Evolutionary conservation across 2,888 invertebrate species (phyloP).

Genomic region (Crioceris asparagi): DNA sequence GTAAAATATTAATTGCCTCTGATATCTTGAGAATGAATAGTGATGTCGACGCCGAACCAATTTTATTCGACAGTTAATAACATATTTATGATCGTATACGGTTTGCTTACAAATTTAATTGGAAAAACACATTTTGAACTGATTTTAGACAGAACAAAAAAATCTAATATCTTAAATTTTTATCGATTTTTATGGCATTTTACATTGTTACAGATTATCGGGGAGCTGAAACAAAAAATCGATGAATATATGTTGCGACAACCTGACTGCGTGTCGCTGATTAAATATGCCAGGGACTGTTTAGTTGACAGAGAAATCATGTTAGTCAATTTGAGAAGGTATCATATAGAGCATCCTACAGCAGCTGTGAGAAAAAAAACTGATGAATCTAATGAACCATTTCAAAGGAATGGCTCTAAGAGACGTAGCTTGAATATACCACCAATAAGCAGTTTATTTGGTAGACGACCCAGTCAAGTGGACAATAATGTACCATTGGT

Average conservation of each 20-base stretch:
- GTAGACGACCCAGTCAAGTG: slow-evolving; percentile 46
- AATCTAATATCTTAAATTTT: too few relatives aligned
- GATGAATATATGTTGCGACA: slow-evolving; percentile 62
- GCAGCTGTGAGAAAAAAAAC: slow-evolving; percentile 15
- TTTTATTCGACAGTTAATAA: too few relatives aligned
- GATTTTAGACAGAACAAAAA: too few relatives aligned
- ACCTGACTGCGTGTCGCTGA: slow-evolving; percentile 49
- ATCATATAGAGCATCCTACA: slow-evolving; percentile 39
- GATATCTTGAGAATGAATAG: too few relatives aligned
- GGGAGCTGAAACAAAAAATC: slow-evolving; percentile 73
- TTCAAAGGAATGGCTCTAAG: slow-evolving; percentile 57
- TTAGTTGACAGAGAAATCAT: slow-evolving; percentile 70
- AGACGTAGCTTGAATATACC: slow-evolving; percentile 66
- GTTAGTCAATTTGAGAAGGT: slow-evolving; percentile 57
- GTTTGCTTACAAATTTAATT: too few relatives aligned
- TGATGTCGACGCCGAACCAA: too few relatives aligned
- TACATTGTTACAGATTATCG: slow-evolving; percentile 49
- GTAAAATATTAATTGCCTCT: too few relatives aligned
- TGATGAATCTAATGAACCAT: slow-evolving; percentile 38
- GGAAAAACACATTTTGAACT: too few relatives aligned
- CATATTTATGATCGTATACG: too few relatives aligned
- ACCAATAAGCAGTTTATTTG: slow-evolving; percentile 52
- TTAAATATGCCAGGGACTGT: slow-evolving; percentile 69
- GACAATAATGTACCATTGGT: slow-evolving; percentile 28
- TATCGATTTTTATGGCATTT: not conserved